Evolutionary conservation across 1,140 invertebrate species (phyloP).

Genomic region (Tetramorium parvispinum): DNA sequence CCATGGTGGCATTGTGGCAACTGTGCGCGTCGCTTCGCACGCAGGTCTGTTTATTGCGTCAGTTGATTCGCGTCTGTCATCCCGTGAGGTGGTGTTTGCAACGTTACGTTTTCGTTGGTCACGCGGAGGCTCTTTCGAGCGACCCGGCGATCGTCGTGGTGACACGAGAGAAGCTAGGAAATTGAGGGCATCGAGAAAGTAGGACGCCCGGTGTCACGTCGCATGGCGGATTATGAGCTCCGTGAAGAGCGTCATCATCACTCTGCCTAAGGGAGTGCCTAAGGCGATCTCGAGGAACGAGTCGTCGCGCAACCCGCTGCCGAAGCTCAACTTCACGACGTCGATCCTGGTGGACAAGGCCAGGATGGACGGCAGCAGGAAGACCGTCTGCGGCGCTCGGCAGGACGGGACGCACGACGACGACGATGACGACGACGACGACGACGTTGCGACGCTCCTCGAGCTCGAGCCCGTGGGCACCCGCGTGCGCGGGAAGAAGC

Average conservation of each 20-base stretch:
- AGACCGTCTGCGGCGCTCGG: conserved; percentile 54
- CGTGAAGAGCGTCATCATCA: conserved; percentile 82
- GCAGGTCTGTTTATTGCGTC: not conserved
- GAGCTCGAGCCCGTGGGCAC: conserved; percentile 73
- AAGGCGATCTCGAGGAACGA: conserved; percentile 69
- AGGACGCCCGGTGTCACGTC: not conserved
- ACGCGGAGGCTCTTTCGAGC: too few species aligned
- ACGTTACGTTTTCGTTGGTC: too few species aligned
- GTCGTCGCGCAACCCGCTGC: conserved; percentile 47
- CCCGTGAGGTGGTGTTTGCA: not conserved
- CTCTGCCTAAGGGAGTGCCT: conserved; percentile 80
- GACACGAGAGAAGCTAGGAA: not conserved
- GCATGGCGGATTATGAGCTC: conserved; percentile 81
- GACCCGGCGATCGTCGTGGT: not conserved
- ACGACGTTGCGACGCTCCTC: conserved; percentile 60
- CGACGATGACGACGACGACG: conserved; percentile 61
- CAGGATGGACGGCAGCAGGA: conserved; percentile 73
- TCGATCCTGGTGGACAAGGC: conserved; percentile 77
- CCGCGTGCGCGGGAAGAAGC: conserved; percentile 87
- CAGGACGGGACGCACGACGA: conserved; percentile 69
- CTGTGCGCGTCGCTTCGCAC: not conserved
- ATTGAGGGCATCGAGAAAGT: not conserved
- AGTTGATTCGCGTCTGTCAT: not conserved
- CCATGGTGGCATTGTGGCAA: not conserved
- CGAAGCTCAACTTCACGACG: conserved; percentile 78